Evolutionary conservation across 2,888 invertebrate species (phyloP), one percentile per base, ranked within the genome.

Genomic region (Nycteola revayana): DNA sequence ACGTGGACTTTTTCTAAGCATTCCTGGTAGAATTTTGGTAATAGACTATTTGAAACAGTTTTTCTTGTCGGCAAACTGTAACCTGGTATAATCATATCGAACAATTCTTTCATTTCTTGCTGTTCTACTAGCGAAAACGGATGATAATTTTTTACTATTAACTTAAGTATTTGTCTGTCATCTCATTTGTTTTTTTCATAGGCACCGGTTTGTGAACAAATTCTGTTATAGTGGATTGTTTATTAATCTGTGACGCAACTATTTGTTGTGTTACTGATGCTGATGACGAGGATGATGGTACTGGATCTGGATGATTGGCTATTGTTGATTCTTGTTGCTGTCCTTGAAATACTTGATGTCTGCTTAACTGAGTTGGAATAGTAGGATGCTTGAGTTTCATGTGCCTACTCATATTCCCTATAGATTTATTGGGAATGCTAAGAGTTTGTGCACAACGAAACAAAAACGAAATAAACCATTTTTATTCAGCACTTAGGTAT

Each of bases 331-430:
- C 14, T 9, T 2, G 24, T 10, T 7, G 7, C 25, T 7, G 8
- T 9, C 7, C 5, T 9, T 8, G 17, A 3, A 7, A 9, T 9
- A 27, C 5, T 28, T 28, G 18, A 20, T 7, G 20, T 9, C 9
- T 4, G 1, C 18, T 6, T 20, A 4, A 9, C 3, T 8, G 9
- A 7, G 23, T 10, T 10, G 25, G 10, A 7, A 25, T 7, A 6
- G 25, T 25, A 7, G 25, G 25, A 7, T 14, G 25, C 10, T 25
- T 25, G 7, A 1, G 10, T 25, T 25, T 25, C 2, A 25, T 1
- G 8, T 30, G 29, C 7, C 29, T 30, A 14, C 14, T 8, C 11
- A 30, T 10, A 11, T 30, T 23, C 3, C 29, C 23, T 8, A n/a
- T 8, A 9, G 22, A 23, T 23, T 23, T 23, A 14, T 7, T 8